Evolutionary conservation across 37 sponge, comb jelly and placozoan genomes (phyloP), one percentile per base, ranked within the genome.

Genomic region (Beroe forskalii): DNA sequence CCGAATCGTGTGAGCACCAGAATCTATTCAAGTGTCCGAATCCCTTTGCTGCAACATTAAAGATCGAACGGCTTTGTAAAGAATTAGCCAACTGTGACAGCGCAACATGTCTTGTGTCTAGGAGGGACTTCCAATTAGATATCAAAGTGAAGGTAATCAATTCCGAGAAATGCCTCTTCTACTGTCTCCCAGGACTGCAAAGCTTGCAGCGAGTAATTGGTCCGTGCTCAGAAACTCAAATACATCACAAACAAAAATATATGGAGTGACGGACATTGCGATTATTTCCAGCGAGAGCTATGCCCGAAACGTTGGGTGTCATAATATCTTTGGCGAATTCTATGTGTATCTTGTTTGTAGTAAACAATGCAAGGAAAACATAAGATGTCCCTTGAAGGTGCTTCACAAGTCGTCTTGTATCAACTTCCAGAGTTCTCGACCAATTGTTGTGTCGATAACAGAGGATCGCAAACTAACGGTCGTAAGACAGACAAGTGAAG

Each of bases 11-110:
- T 12, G 55, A 48, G 12, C 55, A 48, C 55, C 6, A 48, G 12
- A 69, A 33, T 69, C 72, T 32, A 32, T 69, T 69, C 19, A 69
- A 36, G 17, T 69, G 72, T 35, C 72, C 72, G 33, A 8, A 36
- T 32, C 4, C 19, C 12, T 32, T 37, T 69, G 39, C 28, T 12
- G 55, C 55, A 2, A 69, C 2, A 2, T 14, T 69, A 32, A 33
- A 36, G 19, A 32, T 69, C 19, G 38, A 36, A 33, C 37, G 72
- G 32, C 27, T 69, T 36, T 69, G 72, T 69, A 27, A 37, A 6
- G 38, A 69, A 17, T 32, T 14, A 2, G 1, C 28, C 35, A 69
- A 69, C 32, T 69, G 72, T 33, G 72, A 69, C 72, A 14, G 17
- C 9, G 38, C 27, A 32, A 69, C 32, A 3, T 69, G 72, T 35